Conservation (phyloP, 1,140 invertebrate genomes). For the Melipona quadrifasciata region DNA sequence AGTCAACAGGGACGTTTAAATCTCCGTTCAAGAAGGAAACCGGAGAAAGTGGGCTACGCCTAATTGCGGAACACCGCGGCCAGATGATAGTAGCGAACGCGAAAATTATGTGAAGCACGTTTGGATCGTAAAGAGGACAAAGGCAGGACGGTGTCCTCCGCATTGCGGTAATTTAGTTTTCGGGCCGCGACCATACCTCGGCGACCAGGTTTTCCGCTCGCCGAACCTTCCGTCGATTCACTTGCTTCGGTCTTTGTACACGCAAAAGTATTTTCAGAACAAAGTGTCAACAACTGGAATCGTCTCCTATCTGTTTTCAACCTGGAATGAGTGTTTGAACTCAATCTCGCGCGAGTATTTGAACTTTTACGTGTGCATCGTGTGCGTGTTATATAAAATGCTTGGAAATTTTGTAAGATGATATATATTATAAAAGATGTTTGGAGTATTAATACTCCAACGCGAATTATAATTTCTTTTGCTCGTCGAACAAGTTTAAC, state of each 20-base stretch:
- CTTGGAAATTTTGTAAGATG: no score
- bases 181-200: neutral
- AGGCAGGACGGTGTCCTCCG: constrained; percentile 29
- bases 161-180: constrained; percentile 52
- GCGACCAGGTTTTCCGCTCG: neutral
- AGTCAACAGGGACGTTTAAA: constrained; percentile 4
- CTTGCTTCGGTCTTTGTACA: no score
- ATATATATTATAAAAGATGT: no score
- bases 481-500: no score
- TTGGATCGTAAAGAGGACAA: constrained; percentile 42
- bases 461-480: no score
- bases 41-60: neutral
- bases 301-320: neutral
- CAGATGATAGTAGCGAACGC: neutral
- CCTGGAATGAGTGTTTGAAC: neutral
- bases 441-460: no score
- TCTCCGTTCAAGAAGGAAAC: constrained; percentile 4
- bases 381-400: neutral
- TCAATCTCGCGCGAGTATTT: neutral
- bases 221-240: neutral
- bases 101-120: constrained; percentile 47
- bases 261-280: neutral
- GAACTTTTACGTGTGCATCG: neutral
- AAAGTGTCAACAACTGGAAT: neutral
- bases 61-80: constrained; percentile 34